These are phyloP conservation scores for Cryptoblepharus egeriae DNA, from an alignment of 2,797 vertebrate genomes.

Conservation along the genomic window DNA sequence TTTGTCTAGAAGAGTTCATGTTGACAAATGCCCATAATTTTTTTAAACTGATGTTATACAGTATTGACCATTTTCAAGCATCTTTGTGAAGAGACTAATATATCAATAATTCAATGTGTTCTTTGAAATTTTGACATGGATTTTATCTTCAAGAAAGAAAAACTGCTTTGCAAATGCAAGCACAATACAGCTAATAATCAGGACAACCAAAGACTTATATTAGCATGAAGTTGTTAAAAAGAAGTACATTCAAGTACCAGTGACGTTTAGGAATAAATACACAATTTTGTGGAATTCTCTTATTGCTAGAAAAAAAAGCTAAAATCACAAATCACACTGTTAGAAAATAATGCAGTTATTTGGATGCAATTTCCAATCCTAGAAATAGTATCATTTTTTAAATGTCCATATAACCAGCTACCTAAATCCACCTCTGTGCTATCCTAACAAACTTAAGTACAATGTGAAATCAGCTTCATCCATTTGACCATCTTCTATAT, in stretches of 20 bases:
- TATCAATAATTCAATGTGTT: neutral
- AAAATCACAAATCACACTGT: conserved; percentile 6
- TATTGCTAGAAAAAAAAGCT: neutral
- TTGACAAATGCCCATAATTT: neutral
- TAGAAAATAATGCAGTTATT: neutral
- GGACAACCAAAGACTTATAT: neutral
- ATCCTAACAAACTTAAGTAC: neutral
- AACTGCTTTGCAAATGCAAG: neutral
- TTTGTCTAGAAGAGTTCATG: neutral
- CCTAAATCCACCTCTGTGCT: neutral
- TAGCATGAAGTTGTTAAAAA: neutral
- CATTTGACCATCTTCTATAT: neutral
- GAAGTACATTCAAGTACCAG: neutral
- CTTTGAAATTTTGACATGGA: neutral
- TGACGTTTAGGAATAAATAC: neutral
- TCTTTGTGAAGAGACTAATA: neutral
- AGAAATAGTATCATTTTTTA: neutral
- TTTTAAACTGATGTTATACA: neutral
- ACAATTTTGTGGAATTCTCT: neutral
- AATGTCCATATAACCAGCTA: neutral
- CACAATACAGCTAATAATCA: neutral
- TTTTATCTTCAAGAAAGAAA: neutral
- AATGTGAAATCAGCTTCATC: neutral
- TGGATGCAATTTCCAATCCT: neutral
- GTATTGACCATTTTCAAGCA: neutral